Conservation (phyloP, 2,113 vertebrate species). For the Sceloporus undulatus region DNA sequence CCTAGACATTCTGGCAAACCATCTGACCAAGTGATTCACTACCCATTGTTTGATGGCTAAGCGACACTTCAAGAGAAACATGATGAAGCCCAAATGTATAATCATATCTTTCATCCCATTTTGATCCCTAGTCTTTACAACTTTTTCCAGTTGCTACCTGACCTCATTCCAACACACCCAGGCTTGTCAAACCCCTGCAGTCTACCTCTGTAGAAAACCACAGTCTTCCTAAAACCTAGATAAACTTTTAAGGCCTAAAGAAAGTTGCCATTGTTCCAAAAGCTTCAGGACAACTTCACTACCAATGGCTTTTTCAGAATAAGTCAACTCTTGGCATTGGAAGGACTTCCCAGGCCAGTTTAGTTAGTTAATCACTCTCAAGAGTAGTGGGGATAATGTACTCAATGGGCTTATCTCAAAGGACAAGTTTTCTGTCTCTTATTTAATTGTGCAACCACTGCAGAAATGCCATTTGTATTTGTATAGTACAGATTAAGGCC, state of each 20-base stretch:
- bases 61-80: background rate
- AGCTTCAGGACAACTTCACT: background rate
- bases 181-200: background rate
- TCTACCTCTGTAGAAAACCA: background rate
- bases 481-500: background rate
- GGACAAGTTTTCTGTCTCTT: background rate
- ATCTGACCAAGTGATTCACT: background rate
- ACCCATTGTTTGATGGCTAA: background rate
- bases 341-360: background rate
- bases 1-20: background rate
- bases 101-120: background rate
- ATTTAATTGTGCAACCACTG: background rate
- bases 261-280: background rate
- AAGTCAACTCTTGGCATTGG: background rate
- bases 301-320: background rate
- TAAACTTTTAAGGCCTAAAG: background rate
- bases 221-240: background rate
- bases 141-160: background rate
- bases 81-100: background rate
- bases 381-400: background rate
- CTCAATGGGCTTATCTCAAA: background rate
- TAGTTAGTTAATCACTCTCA: background rate
- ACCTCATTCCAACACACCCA: background rate
- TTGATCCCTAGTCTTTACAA: conserved; percentile 6
- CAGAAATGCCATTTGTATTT: background rate